Evolutionary conservation across 1,140 invertebrate species (phyloP).

Genomic region (Drosophila orena): DNA sequence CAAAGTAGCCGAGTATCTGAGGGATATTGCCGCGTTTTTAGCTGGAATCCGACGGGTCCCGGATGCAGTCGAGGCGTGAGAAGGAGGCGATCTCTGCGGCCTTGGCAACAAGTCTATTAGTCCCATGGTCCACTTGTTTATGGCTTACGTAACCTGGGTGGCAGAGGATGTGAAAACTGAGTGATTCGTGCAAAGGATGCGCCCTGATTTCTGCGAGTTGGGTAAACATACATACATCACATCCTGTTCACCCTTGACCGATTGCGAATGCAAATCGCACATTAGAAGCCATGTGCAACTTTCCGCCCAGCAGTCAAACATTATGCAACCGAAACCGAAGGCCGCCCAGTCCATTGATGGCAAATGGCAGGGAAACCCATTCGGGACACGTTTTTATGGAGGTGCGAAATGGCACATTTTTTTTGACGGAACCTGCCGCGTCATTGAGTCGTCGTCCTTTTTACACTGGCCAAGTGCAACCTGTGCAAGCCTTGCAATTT

Average conservation of each 20-base stretch:
- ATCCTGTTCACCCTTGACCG: conserved; percentile 70
- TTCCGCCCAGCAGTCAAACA: conserved; percentile 53
- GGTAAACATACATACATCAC: conserved; percentile 59
- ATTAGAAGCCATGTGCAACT: conserved; percentile 62
- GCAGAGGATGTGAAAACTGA: conserved; percentile 9
- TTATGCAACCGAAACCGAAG: conserved; percentile 59
- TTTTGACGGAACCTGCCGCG: conserved; percentile 70
- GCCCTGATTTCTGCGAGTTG: conserved; percentile 67
- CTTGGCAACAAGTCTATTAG: conserved; percentile 54
- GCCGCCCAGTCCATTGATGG: conserved; percentile 38
- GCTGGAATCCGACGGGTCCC: conserved; percentile 29
- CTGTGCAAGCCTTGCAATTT: conserved; percentile 67
- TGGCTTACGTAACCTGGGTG: conserved; percentile 69
- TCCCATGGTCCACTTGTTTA: conserved; percentile 23
- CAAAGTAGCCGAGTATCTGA: conserved; percentile 42
- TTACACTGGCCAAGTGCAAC: conserved; percentile 12
- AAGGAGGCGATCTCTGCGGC: conserved; percentile 57
- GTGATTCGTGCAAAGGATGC: conserved; percentile 10
- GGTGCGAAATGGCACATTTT: conserved; percentile 78
- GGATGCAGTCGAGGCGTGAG: conserved; percentile 65
- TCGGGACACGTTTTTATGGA: conserved; percentile 72
- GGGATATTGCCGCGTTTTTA: conserved; percentile 62
- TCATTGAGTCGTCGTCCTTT: conserved; percentile 59
- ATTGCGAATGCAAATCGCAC: conserved; percentile 76
- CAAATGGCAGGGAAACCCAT: conserved; percentile 34